phyloP scores from a whole-genome alignment of 2,888 invertebrate genomes.

The Reticulitermes lucifugus region DNA sequence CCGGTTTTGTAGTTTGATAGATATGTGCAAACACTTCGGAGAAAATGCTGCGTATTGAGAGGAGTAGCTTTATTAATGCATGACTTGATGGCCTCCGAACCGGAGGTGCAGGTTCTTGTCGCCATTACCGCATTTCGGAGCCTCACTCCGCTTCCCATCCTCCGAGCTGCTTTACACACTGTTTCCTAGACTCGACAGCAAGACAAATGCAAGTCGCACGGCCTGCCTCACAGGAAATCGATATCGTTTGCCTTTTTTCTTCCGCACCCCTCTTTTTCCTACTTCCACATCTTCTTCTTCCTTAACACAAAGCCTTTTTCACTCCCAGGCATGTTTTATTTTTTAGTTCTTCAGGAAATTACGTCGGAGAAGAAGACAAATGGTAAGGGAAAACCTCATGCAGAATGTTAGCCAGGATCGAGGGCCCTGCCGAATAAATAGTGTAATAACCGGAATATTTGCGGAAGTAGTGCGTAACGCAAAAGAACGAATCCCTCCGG shows the following conservation, averaged over 20 bases:
- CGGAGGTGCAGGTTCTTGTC: not conserved
- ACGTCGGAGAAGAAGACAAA: slow-evolving; percentile 19
- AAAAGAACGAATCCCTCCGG: not conserved
- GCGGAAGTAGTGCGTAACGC: not conserved
- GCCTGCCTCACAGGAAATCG: slow-evolving; percentile 9
- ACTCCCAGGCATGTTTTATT: not conserved
- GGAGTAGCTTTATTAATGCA: no score
- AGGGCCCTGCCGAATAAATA: not conserved
- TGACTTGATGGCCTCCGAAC: no score
- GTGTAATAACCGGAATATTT: slow-evolving; percentile 1
- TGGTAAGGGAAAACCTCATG: slow-evolving; percentile 12
- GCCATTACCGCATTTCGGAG: not conserved
- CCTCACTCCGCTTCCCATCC: not conserved
- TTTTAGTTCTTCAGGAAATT: slow-evolving; percentile 25
- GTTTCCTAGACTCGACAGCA: slow-evolving; percentile 14
- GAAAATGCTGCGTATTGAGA: no score
- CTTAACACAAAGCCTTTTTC: slow-evolving; percentile 25
- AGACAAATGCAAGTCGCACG: slow-evolving; percentile 25
- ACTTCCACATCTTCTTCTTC: slow-evolving; percentile 1
- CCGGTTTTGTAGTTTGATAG: no score
- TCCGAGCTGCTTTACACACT: slow-evolving; percentile 15
- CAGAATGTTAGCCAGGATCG: not conserved
- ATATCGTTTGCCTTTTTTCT: slow-evolving; percentile 18
- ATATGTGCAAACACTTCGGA: no score
- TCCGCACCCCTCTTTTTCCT: not conserved